A percentile compares a stretch with the other conserved stretches of the same genome.
These are phyloP conservation scores for Trypoxylus dichotomus DNA, from an alignment of 1,140 invertebrate species.

Conservation along the genomic window DNA sequence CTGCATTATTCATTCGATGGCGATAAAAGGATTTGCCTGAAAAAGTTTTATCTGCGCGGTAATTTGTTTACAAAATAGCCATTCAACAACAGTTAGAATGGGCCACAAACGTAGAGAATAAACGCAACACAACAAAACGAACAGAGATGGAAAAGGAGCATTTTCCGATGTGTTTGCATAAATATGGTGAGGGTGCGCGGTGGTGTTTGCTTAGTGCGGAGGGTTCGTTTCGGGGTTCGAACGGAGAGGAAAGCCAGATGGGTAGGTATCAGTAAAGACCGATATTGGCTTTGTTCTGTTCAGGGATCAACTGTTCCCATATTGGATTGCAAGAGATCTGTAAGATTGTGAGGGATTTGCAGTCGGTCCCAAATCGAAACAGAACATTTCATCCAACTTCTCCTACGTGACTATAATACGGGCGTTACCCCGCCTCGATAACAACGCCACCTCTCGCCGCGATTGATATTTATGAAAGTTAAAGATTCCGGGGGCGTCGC, in stretches of 20 bases:
- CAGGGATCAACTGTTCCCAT: conserved; percentile 47
- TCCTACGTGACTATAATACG: conserved; percentile 52
- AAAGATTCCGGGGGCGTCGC: conserved; percentile 38
- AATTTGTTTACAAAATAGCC: conserved; percentile 52
- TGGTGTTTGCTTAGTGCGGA: not conserved
- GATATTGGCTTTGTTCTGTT: conserved; percentile 42
- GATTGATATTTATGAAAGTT: conserved; percentile 55
- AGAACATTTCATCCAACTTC: conserved; percentile 53
- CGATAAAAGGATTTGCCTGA: conserved; percentile 52
- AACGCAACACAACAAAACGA: not conserved
- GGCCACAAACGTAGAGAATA: not conserved
- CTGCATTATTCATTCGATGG: conserved; percentile 51
- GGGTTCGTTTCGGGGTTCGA: not conserved
- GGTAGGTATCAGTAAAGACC: conserved; percentile 11
- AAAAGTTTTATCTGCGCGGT: conserved; percentile 51
- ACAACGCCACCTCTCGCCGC: conserved; percentile 35
- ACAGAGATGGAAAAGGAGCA: not conserved
- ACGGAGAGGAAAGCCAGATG: not conserved
- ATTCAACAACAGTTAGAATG: conserved; percentile 30
- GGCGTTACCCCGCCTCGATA: conserved; percentile 47
- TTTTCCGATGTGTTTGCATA: conserved; percentile 49
- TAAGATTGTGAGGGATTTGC: conserved; percentile 54
- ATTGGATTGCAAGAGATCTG: conserved; percentile 54
- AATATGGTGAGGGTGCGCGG: conserved; percentile 44
- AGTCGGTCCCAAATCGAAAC: conserved; percentile 53